Conservation (phyloP, 2,888 invertebrate genomes). For the Drosophila limbata region DNA sequence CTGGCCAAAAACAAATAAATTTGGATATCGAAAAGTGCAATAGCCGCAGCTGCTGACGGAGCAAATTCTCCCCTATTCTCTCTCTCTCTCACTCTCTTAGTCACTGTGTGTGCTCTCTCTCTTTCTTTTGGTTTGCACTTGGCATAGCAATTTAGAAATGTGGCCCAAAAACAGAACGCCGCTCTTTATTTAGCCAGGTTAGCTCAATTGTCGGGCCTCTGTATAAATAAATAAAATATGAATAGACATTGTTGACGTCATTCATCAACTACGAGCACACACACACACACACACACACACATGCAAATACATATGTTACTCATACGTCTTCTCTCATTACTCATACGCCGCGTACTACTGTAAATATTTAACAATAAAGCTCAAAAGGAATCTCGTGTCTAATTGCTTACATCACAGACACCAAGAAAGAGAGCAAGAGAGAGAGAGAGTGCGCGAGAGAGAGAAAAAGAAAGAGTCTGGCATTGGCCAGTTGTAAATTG, state of each 20-base stretch:
- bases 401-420: conserved; percentile 39
- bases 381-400: conserved; percentile 37
- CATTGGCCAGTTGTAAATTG: conserved; percentile 3
- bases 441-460: neutral
- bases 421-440: neutral
- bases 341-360: conserved; percentile 53
- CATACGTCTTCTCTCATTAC: conserved; percentile 46
- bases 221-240: conserved; percentile 35
- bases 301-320: conserved; percentile 1
- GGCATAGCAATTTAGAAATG: conserved; percentile 50
- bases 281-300: neutral
- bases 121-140: conserved; percentile 22
- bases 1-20: conserved; percentile 28
- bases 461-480: neutral
- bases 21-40: conserved; percentile 56
- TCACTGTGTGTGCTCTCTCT: too few relatives aligned
- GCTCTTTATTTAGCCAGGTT: conserved; percentile 46
- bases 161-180: conserved; percentile 38
- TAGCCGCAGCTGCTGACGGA: conserved; percentile 49
- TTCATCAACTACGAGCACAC: neutral
- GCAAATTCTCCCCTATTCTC: neutral
- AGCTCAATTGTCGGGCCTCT: conserved; percentile 39
- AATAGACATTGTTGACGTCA: conserved; percentile 54
- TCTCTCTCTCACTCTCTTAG: too few relatives aligned
- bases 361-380: conserved; percentile 53